Percentiles rank a stretch among this genome's conserved stretches.
These are phyloP conservation scores for Nyctalus aviator DNA, from an alignment of 2,797 vertebrate species.

Conservation along the genomic window DNA sequence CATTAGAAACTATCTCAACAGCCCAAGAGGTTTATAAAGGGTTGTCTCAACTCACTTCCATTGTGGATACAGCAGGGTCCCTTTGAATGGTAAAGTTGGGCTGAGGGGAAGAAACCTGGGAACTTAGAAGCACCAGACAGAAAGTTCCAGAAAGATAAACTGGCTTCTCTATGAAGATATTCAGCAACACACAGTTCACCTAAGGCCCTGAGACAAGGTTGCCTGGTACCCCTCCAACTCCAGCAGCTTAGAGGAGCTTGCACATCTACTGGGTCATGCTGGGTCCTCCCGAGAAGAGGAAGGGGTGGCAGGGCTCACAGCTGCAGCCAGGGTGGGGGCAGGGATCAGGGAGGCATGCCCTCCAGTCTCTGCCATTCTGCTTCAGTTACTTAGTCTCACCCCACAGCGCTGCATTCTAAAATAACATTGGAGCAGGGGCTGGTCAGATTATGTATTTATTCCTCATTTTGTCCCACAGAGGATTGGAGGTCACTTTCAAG, in stretches of 20 bases:
- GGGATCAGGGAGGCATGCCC: accelerated
- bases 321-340: too few species aligned
- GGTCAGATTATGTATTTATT: not conserved
- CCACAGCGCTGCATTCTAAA: not conserved
- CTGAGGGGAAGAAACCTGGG: not conserved
- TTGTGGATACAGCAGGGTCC: not conserved
- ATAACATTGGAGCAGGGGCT: not conserved
- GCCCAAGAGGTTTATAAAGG: not conserved
- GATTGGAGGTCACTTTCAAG: constrained; percentile 5
- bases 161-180: not conserved
- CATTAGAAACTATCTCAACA: not conserved
- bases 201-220: not conserved
- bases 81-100: not conserved
- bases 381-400: accelerated
- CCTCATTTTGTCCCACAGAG: not conserved
- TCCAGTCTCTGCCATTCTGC: not conserved
- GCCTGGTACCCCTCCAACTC: not conserved
- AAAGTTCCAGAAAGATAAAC: not conserved
- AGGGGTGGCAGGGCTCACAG: accelerated
- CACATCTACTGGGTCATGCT: not conserved
- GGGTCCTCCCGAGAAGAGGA: not conserved
- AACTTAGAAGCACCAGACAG: not conserved
- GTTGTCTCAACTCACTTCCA: not conserved
- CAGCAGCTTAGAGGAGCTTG: not conserved
- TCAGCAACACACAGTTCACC: not conserved